phyloP scores from a whole-genome alignment of 2,888 invertebrate genomes.

The Adelphocoris suturalis region DNA sequence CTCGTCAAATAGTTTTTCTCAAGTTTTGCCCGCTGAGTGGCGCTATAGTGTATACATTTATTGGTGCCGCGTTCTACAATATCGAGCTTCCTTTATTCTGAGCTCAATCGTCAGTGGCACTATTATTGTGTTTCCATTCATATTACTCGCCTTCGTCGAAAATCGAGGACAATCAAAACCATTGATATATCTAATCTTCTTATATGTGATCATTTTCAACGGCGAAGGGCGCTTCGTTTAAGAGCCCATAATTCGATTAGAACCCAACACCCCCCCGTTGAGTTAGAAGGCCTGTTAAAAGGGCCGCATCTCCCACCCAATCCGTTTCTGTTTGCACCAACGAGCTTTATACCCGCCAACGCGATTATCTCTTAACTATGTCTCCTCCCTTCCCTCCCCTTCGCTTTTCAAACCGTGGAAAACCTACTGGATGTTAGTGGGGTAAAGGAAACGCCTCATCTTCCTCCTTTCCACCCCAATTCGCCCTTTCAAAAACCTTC shows the following conservation, averaged over 20 bases:
- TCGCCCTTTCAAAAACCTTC: conserved; percentile 29
- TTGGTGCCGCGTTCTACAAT: too few relatives aligned
- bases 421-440: conserved; percentile 12
- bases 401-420: background rate
- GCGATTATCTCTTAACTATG: conserved; percentile 36
- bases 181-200: too few relatives aligned
- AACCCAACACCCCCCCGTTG: background rate
- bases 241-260: background rate
- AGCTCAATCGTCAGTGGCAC: too few relatives aligned
- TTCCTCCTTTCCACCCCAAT: conserved; percentile 43
- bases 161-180: too few relatives aligned
- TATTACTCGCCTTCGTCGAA: too few relatives aligned
- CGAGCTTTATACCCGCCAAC: conserved; percentile 21
- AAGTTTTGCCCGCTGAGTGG: too few relatives aligned
- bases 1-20: too few relatives aligned
- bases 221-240: background rate
- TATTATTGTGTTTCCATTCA: too few relatives aligned
- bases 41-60: too few relatives aligned
- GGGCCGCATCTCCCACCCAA: background rate
- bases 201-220: background rate
- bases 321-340: conserved; percentile 39
- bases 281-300: background rate
- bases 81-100: too few relatives aligned
- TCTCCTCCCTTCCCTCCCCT: background rate
- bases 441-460: conserved; percentile 40